These are phyloP conservation scores for Cryptosula pallasiana DNA, from an alignment of 2,888 invertebrate species.

Conservation along the genomic window DNA sequence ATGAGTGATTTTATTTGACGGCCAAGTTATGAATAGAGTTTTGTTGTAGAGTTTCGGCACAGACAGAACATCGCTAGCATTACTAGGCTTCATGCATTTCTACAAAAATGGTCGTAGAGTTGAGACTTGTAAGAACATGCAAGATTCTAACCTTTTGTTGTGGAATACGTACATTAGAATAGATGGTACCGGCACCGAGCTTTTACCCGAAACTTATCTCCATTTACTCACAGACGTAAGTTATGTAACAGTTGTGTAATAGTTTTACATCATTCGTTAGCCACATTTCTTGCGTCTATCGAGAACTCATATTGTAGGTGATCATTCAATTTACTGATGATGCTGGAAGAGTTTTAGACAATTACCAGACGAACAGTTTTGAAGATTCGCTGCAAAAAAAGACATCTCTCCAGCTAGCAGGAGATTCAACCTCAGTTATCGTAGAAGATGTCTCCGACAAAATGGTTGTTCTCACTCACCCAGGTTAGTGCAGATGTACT, in stretches of 20 bases:
- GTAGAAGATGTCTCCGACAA: too few relatives aligned
- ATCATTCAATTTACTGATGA: background rate
- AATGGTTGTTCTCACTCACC: too few relatives aligned
- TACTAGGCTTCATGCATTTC: background rate
- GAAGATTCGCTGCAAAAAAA: background rate
- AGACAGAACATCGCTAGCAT: background rate
- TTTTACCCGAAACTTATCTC: background rate
- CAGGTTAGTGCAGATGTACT: too few relatives aligned
- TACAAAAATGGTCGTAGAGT: background rate
- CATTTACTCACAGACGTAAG: background rate
- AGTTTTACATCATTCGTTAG: too few relatives aligned
- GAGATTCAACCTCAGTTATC: too few relatives aligned
- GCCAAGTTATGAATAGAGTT: too few relatives aligned
- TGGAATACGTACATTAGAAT: conserved; percentile 18
- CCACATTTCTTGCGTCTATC: too few relatives aligned
- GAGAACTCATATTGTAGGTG: background rate
- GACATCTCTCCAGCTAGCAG: background rate
- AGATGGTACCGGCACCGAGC: background rate
- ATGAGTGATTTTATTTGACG: too few relatives aligned
- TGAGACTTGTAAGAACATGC: background rate
- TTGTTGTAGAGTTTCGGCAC: too few relatives aligned
- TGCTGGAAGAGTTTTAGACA: background rate
- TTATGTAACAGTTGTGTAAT: too few relatives aligned
- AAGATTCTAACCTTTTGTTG: background rate
- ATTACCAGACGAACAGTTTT: background rate